Conservation (phyloP, 2,888 invertebrate genomes). For the Ormyrus rosae region DNA sequence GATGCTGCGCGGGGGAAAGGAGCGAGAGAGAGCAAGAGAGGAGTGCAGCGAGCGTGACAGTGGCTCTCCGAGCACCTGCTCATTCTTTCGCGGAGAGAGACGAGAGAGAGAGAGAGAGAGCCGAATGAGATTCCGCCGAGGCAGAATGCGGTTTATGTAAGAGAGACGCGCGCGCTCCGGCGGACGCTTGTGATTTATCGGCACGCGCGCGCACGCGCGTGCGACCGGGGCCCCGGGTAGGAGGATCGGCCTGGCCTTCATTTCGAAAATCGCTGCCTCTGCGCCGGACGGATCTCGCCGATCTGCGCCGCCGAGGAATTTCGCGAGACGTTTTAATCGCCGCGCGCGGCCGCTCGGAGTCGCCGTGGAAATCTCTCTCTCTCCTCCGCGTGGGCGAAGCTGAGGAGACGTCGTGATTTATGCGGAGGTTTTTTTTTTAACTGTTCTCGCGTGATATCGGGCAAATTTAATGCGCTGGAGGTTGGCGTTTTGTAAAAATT, state of each 20-base stretch:
- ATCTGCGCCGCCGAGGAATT: conserved; percentile 7
- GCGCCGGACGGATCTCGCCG: neutral
- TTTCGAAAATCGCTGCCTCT: conserved; percentile 36
- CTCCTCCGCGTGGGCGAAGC: neutral
- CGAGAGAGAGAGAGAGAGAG: conserved; percentile 12
- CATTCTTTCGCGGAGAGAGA: conserved; percentile 66
- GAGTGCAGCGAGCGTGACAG: conserved; percentile 74
- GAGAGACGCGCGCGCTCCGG: conserved; percentile 17
- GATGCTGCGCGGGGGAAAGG: conserved; percentile 35
- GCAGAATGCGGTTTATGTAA: conserved; percentile 54
- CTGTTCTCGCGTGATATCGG: too few relatives aligned
- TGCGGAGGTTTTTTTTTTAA: too few relatives aligned
- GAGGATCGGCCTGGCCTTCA: conserved; percentile 21
- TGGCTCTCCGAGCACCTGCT: conserved; percentile 73
- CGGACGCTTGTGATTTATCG: conserved; percentile 47
- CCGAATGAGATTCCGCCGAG: conserved; percentile 54
- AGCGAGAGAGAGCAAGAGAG: conserved; percentile 28
- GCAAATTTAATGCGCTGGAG: too few relatives aligned
- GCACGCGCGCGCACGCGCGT: neutral
- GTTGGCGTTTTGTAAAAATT: too few relatives aligned
- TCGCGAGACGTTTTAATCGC: conserved; percentile 40
- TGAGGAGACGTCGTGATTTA: too few relatives aligned
- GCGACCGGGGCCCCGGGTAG: neutral
- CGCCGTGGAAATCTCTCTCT: neutral
- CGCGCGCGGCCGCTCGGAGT: too few relatives aligned